Evolutionary conservation across 1,140 invertebrate genomes (phyloP).

Genomic region (Philotrypesis tridentata): DNA sequence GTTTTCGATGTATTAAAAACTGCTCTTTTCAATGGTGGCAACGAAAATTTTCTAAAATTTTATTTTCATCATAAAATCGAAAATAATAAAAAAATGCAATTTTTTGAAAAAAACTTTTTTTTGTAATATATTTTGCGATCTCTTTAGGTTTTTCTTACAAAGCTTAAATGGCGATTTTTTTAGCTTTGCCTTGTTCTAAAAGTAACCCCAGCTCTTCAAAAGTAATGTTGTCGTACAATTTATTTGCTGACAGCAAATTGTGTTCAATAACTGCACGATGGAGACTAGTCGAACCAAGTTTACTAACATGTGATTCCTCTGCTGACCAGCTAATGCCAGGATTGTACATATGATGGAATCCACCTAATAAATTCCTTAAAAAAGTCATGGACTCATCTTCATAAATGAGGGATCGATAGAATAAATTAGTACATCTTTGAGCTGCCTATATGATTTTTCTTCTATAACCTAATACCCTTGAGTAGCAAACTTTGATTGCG

Average conservation of each 20-base stretch:
- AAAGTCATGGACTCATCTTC: slow-evolving; percentile 96
- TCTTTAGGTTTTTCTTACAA: too few species aligned
- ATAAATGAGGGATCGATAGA: slow-evolving; percentile 92
- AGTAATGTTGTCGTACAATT: slow-evolving; percentile 98
- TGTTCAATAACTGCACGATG: slow-evolving; percentile 99
- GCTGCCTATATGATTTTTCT: slow-evolving; percentile 99
- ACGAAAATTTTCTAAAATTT: too few species aligned
- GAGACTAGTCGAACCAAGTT: slow-evolving; percentile 92
- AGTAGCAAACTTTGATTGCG: slow-evolving; percentile 99
- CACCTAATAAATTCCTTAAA: slow-evolving; percentile 94
- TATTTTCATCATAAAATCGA: too few species aligned
- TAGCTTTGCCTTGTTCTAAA: slow-evolving; percentile 92
- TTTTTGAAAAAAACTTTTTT: too few species aligned
- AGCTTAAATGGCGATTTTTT: slow-evolving; percentile 98
- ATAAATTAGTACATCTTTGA: slow-evolving; percentile 98
- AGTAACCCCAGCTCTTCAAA: slow-evolving; percentile 97
- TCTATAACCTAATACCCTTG: slow-evolving; percentile 95
- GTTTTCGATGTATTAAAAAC: too few species aligned
- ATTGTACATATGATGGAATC: slow-evolving; percentile 97
- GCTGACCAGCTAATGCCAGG: slow-evolving; percentile 96
- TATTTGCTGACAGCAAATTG: slow-evolving; percentile 97
- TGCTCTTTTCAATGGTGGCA: too few species aligned
- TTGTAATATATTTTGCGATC: too few species aligned
- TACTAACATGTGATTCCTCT: slow-evolving; percentile 96
- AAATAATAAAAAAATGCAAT: too few species aligned